Percentiles rank a stretch among this genome's conserved stretches.
phyloP scores from a whole-genome alignment of 2,113 vertebrate species.

The Suncus etruscus region DNA sequence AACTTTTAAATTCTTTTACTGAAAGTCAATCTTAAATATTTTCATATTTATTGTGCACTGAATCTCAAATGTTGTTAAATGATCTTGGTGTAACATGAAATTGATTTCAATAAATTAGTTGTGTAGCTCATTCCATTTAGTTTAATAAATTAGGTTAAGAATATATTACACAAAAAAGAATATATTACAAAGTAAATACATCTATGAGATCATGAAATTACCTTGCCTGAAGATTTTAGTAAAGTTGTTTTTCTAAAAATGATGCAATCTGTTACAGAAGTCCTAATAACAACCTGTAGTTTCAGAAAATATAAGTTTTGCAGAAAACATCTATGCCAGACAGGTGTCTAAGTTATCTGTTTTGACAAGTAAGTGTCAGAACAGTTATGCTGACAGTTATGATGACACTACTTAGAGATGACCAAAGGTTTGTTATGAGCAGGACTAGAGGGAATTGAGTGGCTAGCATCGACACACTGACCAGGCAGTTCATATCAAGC shows the following conservation, averaged over 20 bases:
- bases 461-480: no score
- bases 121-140: background rate
- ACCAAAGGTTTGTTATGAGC: no score
- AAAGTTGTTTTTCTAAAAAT: background rate
- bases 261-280: background rate
- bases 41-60: background rate
- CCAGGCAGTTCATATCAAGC: no score
- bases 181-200: background rate
- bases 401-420: no score
- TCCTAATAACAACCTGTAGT: background rate
- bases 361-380: no score
- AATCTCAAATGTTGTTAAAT: background rate
- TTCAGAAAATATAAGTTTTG: background rate
- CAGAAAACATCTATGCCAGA: background rate
- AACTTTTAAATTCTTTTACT: conserved; percentile 3
- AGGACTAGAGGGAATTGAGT: no score
- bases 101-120: background rate
- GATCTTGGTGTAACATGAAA: background rate
- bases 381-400: no score
- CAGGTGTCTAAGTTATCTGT: no score
- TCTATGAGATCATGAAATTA: background rate
- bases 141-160: background rate
- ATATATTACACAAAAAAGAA: background rate
- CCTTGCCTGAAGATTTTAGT: background rate
- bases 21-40: background rate